Evolutionary conservation across 2,797 vertebrate species (phyloP).

Genomic region (Clamator glandarius): DNA sequence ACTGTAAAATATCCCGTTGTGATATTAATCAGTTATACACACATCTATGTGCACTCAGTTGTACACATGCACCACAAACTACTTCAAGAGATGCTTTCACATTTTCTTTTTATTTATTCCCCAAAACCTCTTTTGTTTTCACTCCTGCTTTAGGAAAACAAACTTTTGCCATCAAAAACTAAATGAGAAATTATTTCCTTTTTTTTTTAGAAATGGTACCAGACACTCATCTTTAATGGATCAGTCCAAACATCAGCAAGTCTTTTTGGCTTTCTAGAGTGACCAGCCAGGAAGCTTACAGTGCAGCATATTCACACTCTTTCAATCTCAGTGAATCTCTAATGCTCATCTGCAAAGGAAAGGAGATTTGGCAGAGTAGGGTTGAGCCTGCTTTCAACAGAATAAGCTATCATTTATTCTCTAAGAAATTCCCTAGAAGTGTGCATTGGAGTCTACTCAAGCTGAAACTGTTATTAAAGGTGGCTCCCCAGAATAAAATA

Average conservation of each 20-base stretch:
- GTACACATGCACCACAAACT: accelerated
- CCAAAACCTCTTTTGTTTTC: neutral
- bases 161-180: neutral
- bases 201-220: neutral
- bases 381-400: neutral
- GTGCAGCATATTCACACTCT: neutral
- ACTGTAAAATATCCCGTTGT: neutral
- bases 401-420: neutral
- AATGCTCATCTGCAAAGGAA: neutral
- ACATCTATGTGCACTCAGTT: neutral
- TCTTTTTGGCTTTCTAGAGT: neutral
- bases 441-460: neutral
- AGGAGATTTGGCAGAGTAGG: neutral
- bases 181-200: neutral
- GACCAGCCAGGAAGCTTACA: neutral
- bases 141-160: neutral
- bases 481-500: neutral
- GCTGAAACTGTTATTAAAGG: neutral
- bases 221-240: neutral
- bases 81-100: neutral
- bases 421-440: neutral
- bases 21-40: neutral
- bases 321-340: neutral
- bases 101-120: neutral
- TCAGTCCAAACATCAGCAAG: neutral